Conservation (phyloP, 1,140 invertebrate species). For the Drosophila ananassae region DNA sequence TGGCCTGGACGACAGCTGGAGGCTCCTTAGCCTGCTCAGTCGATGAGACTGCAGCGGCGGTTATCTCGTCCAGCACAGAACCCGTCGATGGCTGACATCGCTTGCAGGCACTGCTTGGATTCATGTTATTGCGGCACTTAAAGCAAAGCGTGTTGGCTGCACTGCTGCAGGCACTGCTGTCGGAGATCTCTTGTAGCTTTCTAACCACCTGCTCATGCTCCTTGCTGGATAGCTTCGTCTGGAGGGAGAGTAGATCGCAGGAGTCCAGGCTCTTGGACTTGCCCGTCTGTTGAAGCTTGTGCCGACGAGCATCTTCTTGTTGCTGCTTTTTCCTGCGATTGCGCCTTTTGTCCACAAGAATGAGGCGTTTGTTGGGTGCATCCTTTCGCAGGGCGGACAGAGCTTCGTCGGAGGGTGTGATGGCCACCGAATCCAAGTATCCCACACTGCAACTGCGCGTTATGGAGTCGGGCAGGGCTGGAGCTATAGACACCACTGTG, state of each 20-base stretch:
- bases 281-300: constrained; percentile 89
- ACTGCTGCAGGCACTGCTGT: constrained; percentile 75
- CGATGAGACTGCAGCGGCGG: background rate
- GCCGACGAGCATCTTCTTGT: constrained; percentile 78
- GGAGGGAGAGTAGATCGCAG: constrained; percentile 86
- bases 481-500: constrained; percentile 88
- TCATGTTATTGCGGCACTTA: constrained; percentile 77
- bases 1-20: constrained; percentile 13
- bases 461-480: constrained; percentile 88
- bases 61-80: constrained; percentile 58
- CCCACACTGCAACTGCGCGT: constrained; percentile 93
- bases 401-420: constrained; percentile 90
- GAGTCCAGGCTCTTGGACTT: constrained; percentile 94
- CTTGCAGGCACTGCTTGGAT: constrained; percentile 71
- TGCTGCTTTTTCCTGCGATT: constrained; percentile 83
- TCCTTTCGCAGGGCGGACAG: constrained; percentile 89
- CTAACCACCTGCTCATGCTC: constrained; percentile 71
- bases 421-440: constrained; percentile 91
- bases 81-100: constrained; percentile 53
- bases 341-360: constrained; percentile 88
- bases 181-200: constrained; percentile 81
- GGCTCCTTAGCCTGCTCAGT: constrained; percentile 46
- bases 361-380: constrained; percentile 89
- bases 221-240: constrained; percentile 71
- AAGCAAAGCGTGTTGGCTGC: constrained; percentile 73